phyloP scores from a whole-genome alignment of 2,888 invertebrate species.

The Napeogenes sylphis region DNA sequence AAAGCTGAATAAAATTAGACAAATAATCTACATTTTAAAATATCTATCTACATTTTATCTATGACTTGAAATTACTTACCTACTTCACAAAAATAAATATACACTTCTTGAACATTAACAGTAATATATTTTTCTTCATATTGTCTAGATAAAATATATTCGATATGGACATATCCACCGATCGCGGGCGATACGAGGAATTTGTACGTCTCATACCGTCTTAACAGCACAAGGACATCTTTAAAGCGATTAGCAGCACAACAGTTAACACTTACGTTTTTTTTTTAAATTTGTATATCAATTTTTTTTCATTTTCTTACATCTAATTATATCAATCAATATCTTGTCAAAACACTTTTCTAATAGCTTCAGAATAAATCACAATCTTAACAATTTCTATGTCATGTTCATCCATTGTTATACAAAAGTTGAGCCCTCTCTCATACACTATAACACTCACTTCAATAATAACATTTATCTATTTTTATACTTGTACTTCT shows the following conservation, averaged over 20 bases:
- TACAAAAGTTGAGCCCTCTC: background rate
- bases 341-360: background rate
- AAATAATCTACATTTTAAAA: constrained; percentile 14
- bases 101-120: constrained; percentile 32
- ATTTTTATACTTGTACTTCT: too few relatives aligned
- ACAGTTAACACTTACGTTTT: constrained; percentile 20
- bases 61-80: constrained; percentile 33
- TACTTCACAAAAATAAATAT: constrained; percentile 32
- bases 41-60: constrained; percentile 27
- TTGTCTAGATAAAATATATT: constrained; percentile 20
- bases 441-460: background rate
- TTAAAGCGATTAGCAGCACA: constrained; percentile 30
- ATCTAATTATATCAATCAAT: background rate
- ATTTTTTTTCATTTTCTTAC: too few relatives aligned
- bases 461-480: too few relatives aligned
- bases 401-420: background rate
- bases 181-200: background rate
- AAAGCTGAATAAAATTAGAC: background rate
- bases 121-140: constrained; percentile 19
- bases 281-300: constrained; percentile 5
- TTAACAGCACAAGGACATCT: constrained; percentile 24
- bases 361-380: constrained; percentile 7
- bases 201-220: background rate
- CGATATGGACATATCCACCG: constrained; percentile 13
- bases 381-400: constrained; percentile 6